Evolutionary conservation across 2,888 invertebrate species (phyloP).

Genomic region (Metallyticus violacea): DNA sequence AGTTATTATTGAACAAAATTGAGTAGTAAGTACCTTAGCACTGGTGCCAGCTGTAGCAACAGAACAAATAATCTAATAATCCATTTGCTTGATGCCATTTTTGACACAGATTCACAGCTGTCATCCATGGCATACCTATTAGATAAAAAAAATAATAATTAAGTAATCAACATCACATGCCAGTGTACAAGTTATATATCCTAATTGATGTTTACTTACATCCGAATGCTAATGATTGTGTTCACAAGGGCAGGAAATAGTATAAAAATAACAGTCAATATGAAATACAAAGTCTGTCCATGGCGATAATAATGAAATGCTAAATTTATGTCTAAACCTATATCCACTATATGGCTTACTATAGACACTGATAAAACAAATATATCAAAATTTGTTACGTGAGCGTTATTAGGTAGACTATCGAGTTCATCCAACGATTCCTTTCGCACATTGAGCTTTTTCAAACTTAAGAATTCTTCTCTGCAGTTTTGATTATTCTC

Average conservation of each 20-base stretch:
- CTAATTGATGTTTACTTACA: slow-evolving; percentile 53
- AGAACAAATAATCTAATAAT: slow-evolving; percentile 60
- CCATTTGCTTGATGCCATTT: slow-evolving; percentile 57
- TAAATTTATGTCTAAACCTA: slow-evolving; percentile 66
- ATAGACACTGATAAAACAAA: slow-evolving; percentile 65
- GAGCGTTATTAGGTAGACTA: slow-evolving; percentile 55
- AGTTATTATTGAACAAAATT: no score
- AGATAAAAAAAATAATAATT: slow-evolving; percentile 35
- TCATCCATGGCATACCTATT: slow-evolving; percentile 57
- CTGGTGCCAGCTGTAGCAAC: slow-evolving; percentile 69
- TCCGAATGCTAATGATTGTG: slow-evolving; percentile 68
- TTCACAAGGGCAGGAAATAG: slow-evolving; percentile 72
- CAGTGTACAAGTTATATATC: neutral
- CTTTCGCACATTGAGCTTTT: neutral
- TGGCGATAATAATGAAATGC: slow-evolving; percentile 62
- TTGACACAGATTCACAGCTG: slow-evolving; percentile 53
- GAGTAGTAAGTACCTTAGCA: slow-evolving; percentile 53
- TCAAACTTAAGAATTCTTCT: neutral
- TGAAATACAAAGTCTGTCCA: slow-evolving; percentile 58
- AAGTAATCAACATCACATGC: neutral
- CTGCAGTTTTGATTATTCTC: neutral
- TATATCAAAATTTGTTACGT: slow-evolving; percentile 60
- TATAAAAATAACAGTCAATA: slow-evolving; percentile 67
- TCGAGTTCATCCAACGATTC: slow-evolving; percentile 12
- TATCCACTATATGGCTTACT: slow-evolving; percentile 65